phyloP scores from a whole-genome alignment of 2,888 invertebrate species.

The Apamea anceps region DNA sequence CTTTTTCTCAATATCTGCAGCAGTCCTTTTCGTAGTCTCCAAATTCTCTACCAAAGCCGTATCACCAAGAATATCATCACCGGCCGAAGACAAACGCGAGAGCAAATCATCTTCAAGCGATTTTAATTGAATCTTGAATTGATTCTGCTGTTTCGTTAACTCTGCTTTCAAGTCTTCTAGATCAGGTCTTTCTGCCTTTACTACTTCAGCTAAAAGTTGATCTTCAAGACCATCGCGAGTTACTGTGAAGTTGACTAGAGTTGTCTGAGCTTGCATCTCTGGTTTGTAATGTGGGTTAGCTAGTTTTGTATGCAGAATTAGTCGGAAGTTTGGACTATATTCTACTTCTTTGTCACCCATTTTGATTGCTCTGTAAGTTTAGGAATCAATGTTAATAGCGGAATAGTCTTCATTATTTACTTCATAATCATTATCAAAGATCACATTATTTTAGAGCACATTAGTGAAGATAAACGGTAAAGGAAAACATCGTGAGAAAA shows the following conservation, averaged over 20 bases:
- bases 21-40: slow-evolving; percentile 98
- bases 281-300: slow-evolving; percentile 99
- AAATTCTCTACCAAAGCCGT: slow-evolving; percentile 98
- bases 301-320: slow-evolving; percentile 98
- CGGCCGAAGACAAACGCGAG: slow-evolving; percentile 97
- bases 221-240: slow-evolving; percentile 99
- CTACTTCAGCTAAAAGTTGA: slow-evolving; percentile 98
- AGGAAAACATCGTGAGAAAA: too few relatives aligned
- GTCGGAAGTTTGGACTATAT: slow-evolving; percentile 95
- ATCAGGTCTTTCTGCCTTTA: slow-evolving; percentile 98
- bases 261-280: slow-evolving; percentile 99
- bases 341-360: slow-evolving; percentile 99
- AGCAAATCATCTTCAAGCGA: slow-evolving; percentile 97
- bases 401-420: neutral
- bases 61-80: slow-evolving; percentile 98
- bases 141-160: slow-evolving; percentile 98
- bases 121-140: slow-evolving; percentile 98
- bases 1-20: slow-evolving; percentile 98
- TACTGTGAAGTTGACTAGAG: slow-evolving; percentile 98
- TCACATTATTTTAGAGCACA: too few relatives aligned
- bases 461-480: too few relatives aligned
- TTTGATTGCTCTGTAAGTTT: slow-evolving; percentile 94
- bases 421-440: too few relatives aligned
- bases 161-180: slow-evolving; percentile 98
- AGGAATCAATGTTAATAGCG: neutral